Evolutionary conservation across 2,888 invertebrate genomes (phyloP), one percentile per base, ranked within the genome.

Genomic region (Drosophila maculinotata): DNA sequence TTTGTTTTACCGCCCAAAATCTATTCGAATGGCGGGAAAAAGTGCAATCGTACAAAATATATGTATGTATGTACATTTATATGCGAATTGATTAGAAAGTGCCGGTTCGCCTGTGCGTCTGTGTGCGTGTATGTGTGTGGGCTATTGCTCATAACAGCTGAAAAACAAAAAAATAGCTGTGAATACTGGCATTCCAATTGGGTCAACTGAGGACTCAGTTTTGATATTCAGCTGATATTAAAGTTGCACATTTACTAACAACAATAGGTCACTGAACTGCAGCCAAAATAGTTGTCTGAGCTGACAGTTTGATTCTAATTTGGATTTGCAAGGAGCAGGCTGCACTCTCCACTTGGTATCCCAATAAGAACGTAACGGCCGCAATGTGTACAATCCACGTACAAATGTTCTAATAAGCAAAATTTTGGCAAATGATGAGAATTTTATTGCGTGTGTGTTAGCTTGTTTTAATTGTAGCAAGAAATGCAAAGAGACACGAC

Each of bases 401-500:
- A 69, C 51, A 62, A 56, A 56, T 38, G 64, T 49, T 79, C 64
- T 44, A 58, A 78, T 60, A 52, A 63, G 62, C 60, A 38, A 30
- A 59, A 52, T 20, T 53, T 64, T 69, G 57, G 58, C 64, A 69
- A 54, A 45, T 54, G 52, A 2, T 20, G 17, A 17, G 10, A 6
- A 31, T 14, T 41, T 39, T 30, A 45, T 35, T 51, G 41, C 23
- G 14, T 25, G 12, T 15, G 25, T n/a, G 33, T 49, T 49, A 39
- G 44, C 39, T 63, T 70, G 38, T 79, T 79, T 70, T 76, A 65
- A 76, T 67, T 86, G 66, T 83, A 83, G 69, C 69, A 65, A 78
- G 78, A 86, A 79, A 82, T 86, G 87, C 87, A 85, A 79, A 80
- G 84, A 83, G 84, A 83, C 74, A 83, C 84, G 81, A 80, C 87